Conservation (phyloP, 2,113 vertebrate genomes). For the Porphyrio hochstetteri region DNA sequence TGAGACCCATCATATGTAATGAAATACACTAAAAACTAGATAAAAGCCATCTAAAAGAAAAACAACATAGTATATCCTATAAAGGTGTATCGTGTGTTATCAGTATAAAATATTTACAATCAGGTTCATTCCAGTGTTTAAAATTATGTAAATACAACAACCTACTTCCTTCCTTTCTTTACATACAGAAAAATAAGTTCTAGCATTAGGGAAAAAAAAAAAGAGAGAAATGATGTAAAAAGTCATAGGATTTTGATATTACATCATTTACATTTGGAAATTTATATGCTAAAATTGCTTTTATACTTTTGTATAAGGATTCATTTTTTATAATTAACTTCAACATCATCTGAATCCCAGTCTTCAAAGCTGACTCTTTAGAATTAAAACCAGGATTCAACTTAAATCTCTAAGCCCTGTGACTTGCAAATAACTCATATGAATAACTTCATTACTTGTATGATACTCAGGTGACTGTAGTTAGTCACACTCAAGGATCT, state of each 20-base stretch:
- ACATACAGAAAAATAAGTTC: not conserved
- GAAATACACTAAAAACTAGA: not conserved
- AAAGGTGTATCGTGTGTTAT: not conserved
- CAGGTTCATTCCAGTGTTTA: not conserved
- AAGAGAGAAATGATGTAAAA: not conserved
- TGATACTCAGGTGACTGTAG: not conserved
- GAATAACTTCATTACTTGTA: not conserved
- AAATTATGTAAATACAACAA: not conserved
- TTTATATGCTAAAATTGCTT: not conserved
- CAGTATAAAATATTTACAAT: not conserved
- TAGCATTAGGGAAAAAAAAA: not conserved
- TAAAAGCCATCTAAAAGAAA: not conserved
- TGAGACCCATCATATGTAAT: not conserved
- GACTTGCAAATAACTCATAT: not conserved
- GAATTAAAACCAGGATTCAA: not conserved
- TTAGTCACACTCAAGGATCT: not conserved
- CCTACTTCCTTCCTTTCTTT: not conserved
- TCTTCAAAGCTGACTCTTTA: not conserved
- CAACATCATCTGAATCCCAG: not conserved
- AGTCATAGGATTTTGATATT: not conserved
- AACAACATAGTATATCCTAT: not conserved
- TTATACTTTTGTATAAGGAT: not conserved
- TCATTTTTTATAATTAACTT: not conserved
- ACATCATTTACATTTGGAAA: not conserved
- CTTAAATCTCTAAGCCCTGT: not conserved